Evolutionary conservation across 2,797 vertebrate species (phyloP).

Genomic region (Acipenser transmontanus): DNA sequence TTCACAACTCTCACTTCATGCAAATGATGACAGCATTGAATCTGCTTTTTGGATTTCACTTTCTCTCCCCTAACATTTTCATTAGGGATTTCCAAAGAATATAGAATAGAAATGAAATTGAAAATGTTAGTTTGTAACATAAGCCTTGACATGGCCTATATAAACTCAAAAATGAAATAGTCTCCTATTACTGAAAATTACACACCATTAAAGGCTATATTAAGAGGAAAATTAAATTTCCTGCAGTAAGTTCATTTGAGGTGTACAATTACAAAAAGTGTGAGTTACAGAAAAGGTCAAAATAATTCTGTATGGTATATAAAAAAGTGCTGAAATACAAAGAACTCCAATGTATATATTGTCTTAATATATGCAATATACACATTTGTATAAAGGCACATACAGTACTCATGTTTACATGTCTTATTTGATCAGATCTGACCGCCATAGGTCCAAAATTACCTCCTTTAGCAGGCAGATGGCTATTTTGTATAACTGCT

Average conservation of each 20-base stretch:
- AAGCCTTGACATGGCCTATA: not conserved
- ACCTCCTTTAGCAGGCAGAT: not conserved
- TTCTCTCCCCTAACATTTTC: not conserved
- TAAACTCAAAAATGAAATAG: not conserved
- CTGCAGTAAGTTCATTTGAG: not conserved
- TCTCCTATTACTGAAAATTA: not conserved
- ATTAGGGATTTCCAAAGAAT: not conserved
- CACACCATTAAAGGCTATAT: not conserved
- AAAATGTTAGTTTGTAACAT: not conserved
- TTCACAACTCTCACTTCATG: not conserved
- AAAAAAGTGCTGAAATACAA: not conserved
- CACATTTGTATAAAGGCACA: no score
- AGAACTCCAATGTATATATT: not conserved
- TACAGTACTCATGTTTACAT: no score
- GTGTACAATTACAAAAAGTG: no score
- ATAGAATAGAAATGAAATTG: slow-evolving; percentile 1
- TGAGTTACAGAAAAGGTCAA: not conserved
- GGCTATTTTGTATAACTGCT: slow-evolving; percentile 27
- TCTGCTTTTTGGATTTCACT: not conserved
- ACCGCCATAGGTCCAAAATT: not conserved
- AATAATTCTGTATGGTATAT: not conserved
- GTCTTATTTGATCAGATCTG: not conserved
- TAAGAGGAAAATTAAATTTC: not conserved
- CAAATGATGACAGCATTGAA: not conserved
- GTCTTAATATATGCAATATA: no score